These are phyloP conservation scores for Carlito syrichta DNA, from an alignment of 2,113 vertebrate genomes.

Conservation along the genomic window DNA sequence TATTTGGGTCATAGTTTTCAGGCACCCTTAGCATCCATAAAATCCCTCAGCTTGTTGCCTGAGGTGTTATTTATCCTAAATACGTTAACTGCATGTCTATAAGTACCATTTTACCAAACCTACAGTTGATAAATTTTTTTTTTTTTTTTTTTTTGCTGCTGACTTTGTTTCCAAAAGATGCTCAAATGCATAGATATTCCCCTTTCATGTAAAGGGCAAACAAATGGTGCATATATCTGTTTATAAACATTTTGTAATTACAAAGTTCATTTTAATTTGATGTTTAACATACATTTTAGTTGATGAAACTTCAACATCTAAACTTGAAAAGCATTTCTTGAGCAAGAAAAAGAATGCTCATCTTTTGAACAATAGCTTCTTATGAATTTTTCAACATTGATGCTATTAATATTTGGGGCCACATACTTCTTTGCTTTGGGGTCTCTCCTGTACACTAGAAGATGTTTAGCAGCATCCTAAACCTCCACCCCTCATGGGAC, in stretches of 20 bases:
- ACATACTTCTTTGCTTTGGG: neutral
- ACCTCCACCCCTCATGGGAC: fast-evolving
- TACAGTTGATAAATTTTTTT: too few relatives aligned
- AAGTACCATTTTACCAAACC: neutral
- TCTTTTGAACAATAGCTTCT: neutral
- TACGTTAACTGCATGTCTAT: neutral
- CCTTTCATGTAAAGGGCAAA: neutral
- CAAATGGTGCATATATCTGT: fast-evolving
- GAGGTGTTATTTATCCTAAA: neutral
- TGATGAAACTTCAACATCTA: neutral
- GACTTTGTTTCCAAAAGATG: neutral
- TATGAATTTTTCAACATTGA: neutral
- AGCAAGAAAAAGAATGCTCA: neutral
- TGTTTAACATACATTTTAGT: neutral
- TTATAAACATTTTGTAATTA: neutral
- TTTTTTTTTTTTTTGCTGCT: fast-evolving
- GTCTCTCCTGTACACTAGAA: neutral
- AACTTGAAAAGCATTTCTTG: neutral
- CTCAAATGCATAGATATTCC: fast-evolving
- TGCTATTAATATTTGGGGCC: too few relatives aligned
- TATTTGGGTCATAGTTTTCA: fast-evolving
- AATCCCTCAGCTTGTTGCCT: neutral
- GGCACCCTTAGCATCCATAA: too few relatives aligned
- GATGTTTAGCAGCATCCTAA: fast-evolving
- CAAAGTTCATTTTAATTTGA: neutral